These are phyloP conservation scores for Amia ocellicauda DNA, from an alignment of 2,113 vertebrate genomes.

Conservation along the genomic window DNA sequence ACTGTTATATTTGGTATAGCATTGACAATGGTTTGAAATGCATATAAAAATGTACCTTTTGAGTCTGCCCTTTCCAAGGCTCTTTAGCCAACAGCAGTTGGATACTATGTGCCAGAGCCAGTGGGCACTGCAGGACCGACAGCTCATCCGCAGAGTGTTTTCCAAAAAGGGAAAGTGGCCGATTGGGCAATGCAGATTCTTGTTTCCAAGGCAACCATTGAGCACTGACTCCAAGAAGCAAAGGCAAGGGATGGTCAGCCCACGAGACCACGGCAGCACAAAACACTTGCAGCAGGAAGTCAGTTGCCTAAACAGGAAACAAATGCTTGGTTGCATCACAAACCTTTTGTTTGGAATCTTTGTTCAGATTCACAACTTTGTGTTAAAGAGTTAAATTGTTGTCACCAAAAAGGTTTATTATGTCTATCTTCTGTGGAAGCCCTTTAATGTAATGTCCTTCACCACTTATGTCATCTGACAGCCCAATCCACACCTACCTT, in stretches of 20 bases:
- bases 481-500: no score
- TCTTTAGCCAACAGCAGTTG: constrained; percentile 78
- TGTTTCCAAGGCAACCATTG: constrained; percentile 73
- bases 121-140: constrained; percentile 61
- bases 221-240: constrained; percentile 79
- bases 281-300: constrained; percentile 83
- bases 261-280: constrained; percentile 76
- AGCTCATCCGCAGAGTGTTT: constrained; percentile 45
- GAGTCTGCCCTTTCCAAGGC: constrained; percentile 81
- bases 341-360: no score
- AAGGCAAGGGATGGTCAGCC: constrained; percentile 77
- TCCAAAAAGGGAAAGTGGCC: constrained; percentile 53
- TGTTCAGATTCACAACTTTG: no score
- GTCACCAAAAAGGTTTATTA: no score
- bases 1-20: no score
- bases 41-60: no score
- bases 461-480: no score
- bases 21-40: no score
- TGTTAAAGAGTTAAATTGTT: no score
- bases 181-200: constrained; percentile 13
- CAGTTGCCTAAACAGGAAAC: constrained; percentile 62
- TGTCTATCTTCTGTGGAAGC: no score
- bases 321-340: background rate
- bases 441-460: no score
- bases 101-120: constrained; percentile 74